phyloP scores from a whole-genome alignment of 2,113 vertebrate genomes.

The Misgurnus anguillicaudatus region DNA sequence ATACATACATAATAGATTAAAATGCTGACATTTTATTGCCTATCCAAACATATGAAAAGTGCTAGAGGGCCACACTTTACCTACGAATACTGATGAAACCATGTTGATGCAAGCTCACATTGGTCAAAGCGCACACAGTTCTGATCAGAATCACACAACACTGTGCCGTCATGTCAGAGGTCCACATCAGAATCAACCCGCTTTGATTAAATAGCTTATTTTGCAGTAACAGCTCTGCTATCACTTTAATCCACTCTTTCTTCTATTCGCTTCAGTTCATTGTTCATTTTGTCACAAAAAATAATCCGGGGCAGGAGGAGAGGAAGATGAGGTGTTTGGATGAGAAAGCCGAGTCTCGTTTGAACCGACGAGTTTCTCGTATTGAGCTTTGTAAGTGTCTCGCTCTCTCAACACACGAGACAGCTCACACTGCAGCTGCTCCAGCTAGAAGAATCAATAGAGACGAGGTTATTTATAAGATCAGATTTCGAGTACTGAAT shows the following conservation, averaged over 20 bases:
- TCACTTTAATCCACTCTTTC: conserved; percentile 6
- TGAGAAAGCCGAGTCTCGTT: conserved; percentile 62
- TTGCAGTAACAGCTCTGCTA: conserved; percentile 27
- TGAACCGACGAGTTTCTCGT: conserved; percentile 76
- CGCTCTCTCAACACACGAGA: conserved; percentile 75
- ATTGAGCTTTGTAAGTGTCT: conserved; percentile 80
- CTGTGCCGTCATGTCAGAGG: conserved; percentile 49
- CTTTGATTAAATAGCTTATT: conserved; percentile 59
- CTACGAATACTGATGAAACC: conserved; percentile 2
- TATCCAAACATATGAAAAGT: neutral
- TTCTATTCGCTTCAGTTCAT: neutral
- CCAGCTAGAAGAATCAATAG: conserved; percentile 64
- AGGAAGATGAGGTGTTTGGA: conserved; percentile 65
- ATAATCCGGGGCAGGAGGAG: conserved; percentile 72
- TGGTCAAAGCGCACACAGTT: conserved; percentile 48
- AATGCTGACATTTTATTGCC: neutral
- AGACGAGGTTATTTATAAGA: neutral
- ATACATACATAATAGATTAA: neutral
- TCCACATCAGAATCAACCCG: conserved; percentile 51
- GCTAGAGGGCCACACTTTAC: neutral
- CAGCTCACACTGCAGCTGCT: conserved; percentile 78
- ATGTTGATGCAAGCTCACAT: conserved; percentile 61
- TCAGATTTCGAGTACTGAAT: no score
- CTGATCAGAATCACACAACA: conserved; percentile 26
- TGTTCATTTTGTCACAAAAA: conserved; percentile 70